These are phyloP conservation scores for Psilopogon haemacephalus DNA, from an alignment of 2,113 vertebrate species.

Conservation along the genomic window DNA sequence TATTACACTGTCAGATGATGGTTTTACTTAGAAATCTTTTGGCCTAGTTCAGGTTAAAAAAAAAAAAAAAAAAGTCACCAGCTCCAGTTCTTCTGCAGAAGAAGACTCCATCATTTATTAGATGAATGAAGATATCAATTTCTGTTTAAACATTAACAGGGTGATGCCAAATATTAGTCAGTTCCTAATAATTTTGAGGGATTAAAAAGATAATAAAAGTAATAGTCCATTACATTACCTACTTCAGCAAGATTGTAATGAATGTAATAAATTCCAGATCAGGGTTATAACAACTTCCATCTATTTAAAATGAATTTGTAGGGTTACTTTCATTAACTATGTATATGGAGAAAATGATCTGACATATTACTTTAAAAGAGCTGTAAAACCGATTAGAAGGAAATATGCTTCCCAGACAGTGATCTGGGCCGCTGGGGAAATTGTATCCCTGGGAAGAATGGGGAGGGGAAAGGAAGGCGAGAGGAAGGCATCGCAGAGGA, in stretches of 20 bases:
- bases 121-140: conserved; percentile 81
- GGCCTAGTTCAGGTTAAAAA: conserved; percentile 47
- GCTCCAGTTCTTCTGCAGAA: conserved; percentile 62
- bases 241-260: conserved; percentile 89
- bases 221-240: conserved; percentile 90
- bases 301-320: conserved; percentile 89
- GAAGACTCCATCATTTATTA: conserved; percentile 73
- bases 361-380: conserved; percentile 87
- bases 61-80: neutral
- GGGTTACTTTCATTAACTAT: conserved; percentile 89
- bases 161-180: conserved; percentile 87
- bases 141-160: conserved; percentile 85
- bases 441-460: conserved; percentile 35
- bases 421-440: conserved; percentile 66
- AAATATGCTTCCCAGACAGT: conserved; percentile 81
- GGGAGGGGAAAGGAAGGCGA: neutral
- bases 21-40: conserved; percentile 67
- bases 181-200: conserved; percentile 87
- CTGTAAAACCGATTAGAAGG: conserved; percentile 84
- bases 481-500: conserved; percentile 1
- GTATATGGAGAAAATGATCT: conserved; percentile 85
- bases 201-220: conserved; percentile 90
- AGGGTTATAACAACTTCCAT: conserved; percentile 88
- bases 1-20: conserved; percentile 40
- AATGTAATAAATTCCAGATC: conserved; percentile 86